Conservation (phyloP, 1,140 invertebrate genomes). For the Nasonia vitripennis region DNA sequence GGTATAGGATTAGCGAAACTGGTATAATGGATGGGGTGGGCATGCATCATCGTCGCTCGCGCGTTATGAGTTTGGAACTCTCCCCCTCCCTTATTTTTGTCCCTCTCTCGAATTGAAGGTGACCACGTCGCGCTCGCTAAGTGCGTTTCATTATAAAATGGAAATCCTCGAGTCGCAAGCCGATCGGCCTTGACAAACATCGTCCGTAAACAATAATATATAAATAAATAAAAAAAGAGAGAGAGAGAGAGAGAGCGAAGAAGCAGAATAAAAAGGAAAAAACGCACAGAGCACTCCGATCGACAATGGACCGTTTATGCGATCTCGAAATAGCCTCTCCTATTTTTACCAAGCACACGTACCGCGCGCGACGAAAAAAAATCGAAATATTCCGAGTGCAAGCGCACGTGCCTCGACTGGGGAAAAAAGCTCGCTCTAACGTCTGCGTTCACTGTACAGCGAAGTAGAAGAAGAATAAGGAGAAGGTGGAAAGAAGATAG, state of each 20-base stretch:
- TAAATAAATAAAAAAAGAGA: no score
- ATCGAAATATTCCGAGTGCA: neutral
- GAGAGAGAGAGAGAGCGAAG: neutral
- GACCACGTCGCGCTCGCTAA: neutral
- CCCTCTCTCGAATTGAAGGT: neutral
- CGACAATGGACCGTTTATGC: neutral
- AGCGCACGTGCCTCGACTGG: neutral
- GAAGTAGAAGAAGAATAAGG: neutral
- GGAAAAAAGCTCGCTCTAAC: neutral
- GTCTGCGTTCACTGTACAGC: neutral
- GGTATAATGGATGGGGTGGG: neutral
- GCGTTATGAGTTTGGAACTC: neutral
- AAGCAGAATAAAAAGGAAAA: neutral
- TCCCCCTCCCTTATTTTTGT: neutral
- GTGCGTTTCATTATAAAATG: neutral
- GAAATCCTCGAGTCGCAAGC: neutral
- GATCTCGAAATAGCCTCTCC: neutral
- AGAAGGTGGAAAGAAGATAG: slow-evolving; percentile 48
- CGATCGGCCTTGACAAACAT: neutral
- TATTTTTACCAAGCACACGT: neutral
- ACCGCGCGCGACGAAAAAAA: neutral
- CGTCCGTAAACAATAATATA: neutral
- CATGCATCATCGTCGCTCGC: neutral
- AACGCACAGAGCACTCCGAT: neutral
- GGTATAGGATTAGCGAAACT: neutral